Evolutionary conservation across 2,113 vertebrate species (phyloP).

Genomic region (Uria aalge): DNA sequence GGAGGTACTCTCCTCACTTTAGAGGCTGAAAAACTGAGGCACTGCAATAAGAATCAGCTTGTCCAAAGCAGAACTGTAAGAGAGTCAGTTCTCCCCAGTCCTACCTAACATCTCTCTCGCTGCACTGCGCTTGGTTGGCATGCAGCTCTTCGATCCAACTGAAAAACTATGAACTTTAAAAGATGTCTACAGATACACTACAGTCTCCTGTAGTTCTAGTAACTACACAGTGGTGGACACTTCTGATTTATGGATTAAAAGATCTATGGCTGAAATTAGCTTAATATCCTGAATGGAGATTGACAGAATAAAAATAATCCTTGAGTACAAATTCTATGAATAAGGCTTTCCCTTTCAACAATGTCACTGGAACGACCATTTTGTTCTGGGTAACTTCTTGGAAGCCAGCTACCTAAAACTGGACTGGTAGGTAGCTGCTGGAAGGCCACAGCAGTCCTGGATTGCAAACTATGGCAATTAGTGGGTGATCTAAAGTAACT

Average conservation of each 20-base stretch:
- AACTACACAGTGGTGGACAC: not conserved
- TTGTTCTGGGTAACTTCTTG: not conserved
- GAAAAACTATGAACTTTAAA: not conserved
- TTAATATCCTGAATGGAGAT: not conserved
- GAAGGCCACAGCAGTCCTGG: not conserved
- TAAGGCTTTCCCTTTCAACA: not conserved
- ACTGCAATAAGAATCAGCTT: not conserved
- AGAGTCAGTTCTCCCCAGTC: not conserved
- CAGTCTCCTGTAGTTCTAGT: not conserved
- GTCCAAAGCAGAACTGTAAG: not conserved
- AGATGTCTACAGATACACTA: not conserved
- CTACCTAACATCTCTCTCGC: not conserved
- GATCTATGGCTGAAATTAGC: not conserved
- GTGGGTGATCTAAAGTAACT: not conserved
- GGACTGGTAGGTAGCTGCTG: not conserved
- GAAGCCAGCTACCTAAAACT: not conserved
- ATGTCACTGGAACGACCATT: not conserved
- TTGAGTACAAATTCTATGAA: not conserved
- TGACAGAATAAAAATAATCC: not conserved
- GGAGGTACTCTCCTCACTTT: not conserved
- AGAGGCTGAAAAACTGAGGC: not conserved
- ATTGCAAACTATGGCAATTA: not conserved
- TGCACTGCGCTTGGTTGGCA: fast-evolving
- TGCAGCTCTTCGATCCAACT: not conserved
- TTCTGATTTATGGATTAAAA: not conserved